phyloP scores from a whole-genome alignment of 2,888 invertebrate species.

The Cryptus viduatorius region DNA sequence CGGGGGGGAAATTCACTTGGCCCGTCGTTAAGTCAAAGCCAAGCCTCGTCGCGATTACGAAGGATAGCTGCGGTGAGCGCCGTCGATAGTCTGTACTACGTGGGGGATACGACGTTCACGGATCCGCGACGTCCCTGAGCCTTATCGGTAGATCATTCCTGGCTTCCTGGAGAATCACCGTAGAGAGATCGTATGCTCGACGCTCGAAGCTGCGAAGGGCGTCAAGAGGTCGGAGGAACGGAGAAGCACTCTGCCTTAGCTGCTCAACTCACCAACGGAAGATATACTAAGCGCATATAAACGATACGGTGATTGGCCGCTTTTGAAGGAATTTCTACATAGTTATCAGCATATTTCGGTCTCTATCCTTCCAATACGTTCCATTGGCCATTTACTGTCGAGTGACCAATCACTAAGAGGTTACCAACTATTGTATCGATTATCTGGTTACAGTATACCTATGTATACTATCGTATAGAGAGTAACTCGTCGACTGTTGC shows the following conservation, averaged over 20 bases:
- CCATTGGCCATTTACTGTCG: not conserved
- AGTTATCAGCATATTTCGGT: not conserved
- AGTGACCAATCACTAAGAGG: not conserved
- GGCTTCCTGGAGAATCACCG: slow-evolving; percentile 37
- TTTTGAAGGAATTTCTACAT: not conserved
- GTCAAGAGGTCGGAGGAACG: slow-evolving; percentile 4
- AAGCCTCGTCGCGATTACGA: slow-evolving; percentile 39
- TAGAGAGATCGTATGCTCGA: slow-evolving; percentile 12
- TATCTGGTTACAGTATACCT: not conserved
- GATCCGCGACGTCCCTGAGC: slow-evolving; percentile 8
- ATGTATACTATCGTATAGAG: slow-evolving; percentile 31
- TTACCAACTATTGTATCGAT: slow-evolving; percentile 4
- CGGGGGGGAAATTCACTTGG: slow-evolving; percentile 55
- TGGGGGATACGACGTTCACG: not conserved
- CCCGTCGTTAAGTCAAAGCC: slow-evolving; percentile 58
- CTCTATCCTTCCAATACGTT: not conserved
- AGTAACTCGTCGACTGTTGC: not conserved
- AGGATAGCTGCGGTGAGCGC: slow-evolving; percentile 31
- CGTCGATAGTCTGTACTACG: slow-evolving; percentile 12
- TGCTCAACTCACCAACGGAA: slow-evolving; percentile 11
- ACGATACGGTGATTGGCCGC: not conserved
- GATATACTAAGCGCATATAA: not conserved
- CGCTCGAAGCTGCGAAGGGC: not conserved
- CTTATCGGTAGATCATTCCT: slow-evolving; percentile 48
- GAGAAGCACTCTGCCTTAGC: slow-evolving; percentile 19